Base-by-base conservation (phyloP, 2,797 vertebrate species). In the Cuniculus paca region DNA sequence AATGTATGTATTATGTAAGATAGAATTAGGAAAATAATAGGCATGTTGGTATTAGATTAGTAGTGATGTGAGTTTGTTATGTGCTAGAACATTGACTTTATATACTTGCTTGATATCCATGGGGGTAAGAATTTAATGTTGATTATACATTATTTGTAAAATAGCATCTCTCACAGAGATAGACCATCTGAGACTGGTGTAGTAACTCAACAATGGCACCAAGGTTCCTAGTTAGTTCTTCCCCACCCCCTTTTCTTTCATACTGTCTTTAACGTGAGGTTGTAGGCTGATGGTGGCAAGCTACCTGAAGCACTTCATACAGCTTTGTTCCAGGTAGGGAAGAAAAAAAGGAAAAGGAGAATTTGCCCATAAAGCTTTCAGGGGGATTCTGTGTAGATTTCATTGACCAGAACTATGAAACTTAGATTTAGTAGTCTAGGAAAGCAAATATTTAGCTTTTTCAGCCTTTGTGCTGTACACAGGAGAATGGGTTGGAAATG, bases 371-470 rank as follows among this genome's bases (percentile, higher is more conserved):
- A 87, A 81, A 74, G 31, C 48, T 80, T 22, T 24, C 24, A 20
- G 31, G 34, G 45, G 52, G 61, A 65, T 50, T 58, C 61, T 80
- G 5, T 34, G 26, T 63, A 26, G 0, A 77, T 63, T 82, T 92
- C 34, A 65, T 54, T 90, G 61, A 45, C 48, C 42, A 80, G 61
- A 91, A 72, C 68, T 82, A 17, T 89, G 89, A 90, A 89, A 61
- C 50, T 19, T 95, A 48, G 58, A 61, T 91, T 95, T 34, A 61
- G 6, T 56, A 84, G n/a, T 61, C n/a, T 80, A 48, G 52, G 70
- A 85, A 84, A 75, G 52, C 77, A 61, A 39, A 45, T 74, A 24
- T 54, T 75, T 45, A 75, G 26, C 48, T 72, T 88, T 74, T 72
- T 82, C 6, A 60, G 61, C 31, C 20, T 95, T 93, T 36, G 13